Conservation (phyloP, 2,113 vertebrate genomes). For the Festucalex cinctus region DNA sequence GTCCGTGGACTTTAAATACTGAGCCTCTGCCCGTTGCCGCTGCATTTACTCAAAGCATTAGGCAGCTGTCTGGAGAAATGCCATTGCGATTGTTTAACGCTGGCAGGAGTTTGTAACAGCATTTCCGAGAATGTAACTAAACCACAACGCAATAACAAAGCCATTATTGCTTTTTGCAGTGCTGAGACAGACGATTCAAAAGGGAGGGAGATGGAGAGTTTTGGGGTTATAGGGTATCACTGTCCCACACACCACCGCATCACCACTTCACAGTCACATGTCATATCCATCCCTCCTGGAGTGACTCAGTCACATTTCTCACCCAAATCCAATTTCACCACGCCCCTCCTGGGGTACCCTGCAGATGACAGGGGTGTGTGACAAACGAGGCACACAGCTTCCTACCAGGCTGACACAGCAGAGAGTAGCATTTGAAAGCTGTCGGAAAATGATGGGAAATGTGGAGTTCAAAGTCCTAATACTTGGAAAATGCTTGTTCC, state of each 20-base stretch:
- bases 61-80: conserved; percentile 43
- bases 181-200: conserved; percentile 41
- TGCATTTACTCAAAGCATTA: conserved; percentile 60
- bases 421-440: conserved; percentile 48
- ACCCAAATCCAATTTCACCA: conserved; percentile 69
- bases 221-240: conserved; percentile 37
- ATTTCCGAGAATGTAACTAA: conserved; percentile 59
- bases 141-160: conserved; percentile 63
- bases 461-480: conserved; percentile 24
- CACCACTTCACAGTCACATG: conserved; percentile 55
- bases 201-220: conserved; percentile 31
- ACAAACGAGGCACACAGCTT: conserved; percentile 61
- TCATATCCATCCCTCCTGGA: conserved; percentile 59
- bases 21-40: conserved; percentile 45
- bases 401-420: conserved; percentile 54
- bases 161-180: conserved; percentile 56
- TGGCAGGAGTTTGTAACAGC: conserved; percentile 53
- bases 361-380: conserved; percentile 58
- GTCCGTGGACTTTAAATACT: conserved; percentile 43
- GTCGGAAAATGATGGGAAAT: conserved; percentile 23
- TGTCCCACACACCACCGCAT: conserved; percentile 60
- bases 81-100: conserved; percentile 1
- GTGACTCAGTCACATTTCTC: conserved; percentile 62
- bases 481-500: conserved; percentile 22
- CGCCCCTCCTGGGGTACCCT: conserved; percentile 57